These are phyloP conservation scores for Protonemura montana DNA, from an alignment of 2,888 invertebrate species.

Conservation along the genomic window DNA sequence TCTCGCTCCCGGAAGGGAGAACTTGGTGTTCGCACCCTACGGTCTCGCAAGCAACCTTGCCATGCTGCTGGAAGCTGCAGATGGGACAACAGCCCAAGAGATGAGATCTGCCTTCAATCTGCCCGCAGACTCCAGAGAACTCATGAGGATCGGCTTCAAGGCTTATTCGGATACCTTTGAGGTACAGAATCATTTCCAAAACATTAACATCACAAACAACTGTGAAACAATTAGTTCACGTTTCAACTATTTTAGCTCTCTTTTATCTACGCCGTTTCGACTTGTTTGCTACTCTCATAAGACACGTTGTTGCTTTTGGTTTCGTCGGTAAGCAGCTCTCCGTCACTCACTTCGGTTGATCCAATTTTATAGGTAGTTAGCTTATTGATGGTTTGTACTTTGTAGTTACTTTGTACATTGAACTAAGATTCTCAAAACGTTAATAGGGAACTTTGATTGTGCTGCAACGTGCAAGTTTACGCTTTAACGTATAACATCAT, in stretches of 20 bases:
- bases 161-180: conserved; percentile 51
- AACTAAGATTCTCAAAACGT: neutral
- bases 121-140: conserved; percentile 46
- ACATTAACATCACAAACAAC: too few species aligned
- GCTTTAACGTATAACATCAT: neutral
- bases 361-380: neutral
- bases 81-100: conserved; percentile 53
- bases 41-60: conserved; percentile 54
- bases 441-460: neutral
- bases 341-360: neutral
- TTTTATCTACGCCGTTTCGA: neutral
- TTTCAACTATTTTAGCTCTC: neutral
- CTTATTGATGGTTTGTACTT: neutral
- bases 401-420: neutral
- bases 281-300: neutral
- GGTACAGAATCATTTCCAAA: conserved; percentile 42
- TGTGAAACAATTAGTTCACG: too few species aligned
- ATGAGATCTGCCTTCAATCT: conserved; percentile 51
- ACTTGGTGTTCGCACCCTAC: conserved; percentile 54
- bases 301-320: neutral
- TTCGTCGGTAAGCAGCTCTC: too few species aligned
- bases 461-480: neutral
- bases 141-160: conserved; percentile 53
- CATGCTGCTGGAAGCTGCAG: conserved; percentile 53
- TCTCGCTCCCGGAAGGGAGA: conserved; percentile 51